phyloP scores from a whole-genome alignment of 2,888 invertebrate genomes.

The Tricholauxania praeusta region DNA sequence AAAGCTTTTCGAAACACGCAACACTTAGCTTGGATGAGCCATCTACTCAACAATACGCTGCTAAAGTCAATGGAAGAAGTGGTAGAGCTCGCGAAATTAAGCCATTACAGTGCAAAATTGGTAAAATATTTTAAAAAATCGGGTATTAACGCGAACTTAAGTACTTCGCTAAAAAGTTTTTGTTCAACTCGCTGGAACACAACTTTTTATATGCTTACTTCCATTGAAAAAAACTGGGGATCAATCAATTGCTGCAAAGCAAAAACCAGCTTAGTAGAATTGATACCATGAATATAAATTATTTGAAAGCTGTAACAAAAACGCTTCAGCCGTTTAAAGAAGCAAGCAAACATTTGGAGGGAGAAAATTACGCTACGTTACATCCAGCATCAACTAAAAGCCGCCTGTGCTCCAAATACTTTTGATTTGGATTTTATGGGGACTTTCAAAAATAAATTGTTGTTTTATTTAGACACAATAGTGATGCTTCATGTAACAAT shows the following conservation, averaged over 20 bases:
- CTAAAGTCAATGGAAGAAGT: conserved; percentile 29
- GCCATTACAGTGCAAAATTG: conserved; percentile 28
- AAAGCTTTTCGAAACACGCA: conserved; percentile 33
- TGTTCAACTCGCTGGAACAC: conserved; percentile 30
- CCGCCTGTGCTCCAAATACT: not conserved
- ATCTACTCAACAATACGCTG: conserved; percentile 22
- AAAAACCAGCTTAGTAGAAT: conserved; percentile 35
- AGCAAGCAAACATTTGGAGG: conserved; percentile 23
- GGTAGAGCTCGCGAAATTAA: conserved; percentile 31
- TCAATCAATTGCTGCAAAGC: conserved; percentile 31
- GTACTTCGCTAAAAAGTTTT: conserved; percentile 27
- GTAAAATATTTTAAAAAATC: conserved; percentile 40
- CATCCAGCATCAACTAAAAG: conserved; percentile 15
- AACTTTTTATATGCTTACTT: conserved; percentile 21
- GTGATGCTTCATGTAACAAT: conserved; percentile 26
- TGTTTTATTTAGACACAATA: not conserved
- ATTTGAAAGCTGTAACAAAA: conserved; percentile 23
- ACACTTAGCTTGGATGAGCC: conserved; percentile 38
- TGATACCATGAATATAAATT: conserved; percentile 33
- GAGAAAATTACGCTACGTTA: conserved; percentile 20
- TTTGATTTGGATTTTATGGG: not conserved
- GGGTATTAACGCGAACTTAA: conserved; percentile 15
- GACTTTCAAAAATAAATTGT: conserved; percentile 6
- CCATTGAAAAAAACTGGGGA: conserved; percentile 25
- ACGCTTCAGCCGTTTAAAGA: conserved; percentile 29